Percentiles rank a stretch among this genome's conserved stretches.
phyloP scores from a whole-genome alignment of 2,888 invertebrate species.

The Dione vanillae region DNA sequence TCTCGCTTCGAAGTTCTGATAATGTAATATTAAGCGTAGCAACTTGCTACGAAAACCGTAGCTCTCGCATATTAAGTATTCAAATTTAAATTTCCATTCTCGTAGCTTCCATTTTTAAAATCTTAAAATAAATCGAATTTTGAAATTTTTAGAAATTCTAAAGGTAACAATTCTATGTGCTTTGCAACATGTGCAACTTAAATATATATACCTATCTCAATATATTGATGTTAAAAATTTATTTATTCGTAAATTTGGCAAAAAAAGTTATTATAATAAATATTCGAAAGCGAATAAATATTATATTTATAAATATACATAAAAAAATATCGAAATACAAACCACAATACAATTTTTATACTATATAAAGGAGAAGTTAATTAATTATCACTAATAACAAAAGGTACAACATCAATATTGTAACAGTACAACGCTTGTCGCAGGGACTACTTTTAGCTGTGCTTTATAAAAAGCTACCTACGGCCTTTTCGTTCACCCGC shows the following conservation, averaged over 20 bases:
- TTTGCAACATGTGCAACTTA: too few relatives aligned
- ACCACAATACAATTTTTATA: too few relatives aligned
- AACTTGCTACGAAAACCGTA: conserved; percentile 8
- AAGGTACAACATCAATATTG: conserved; percentile 15
- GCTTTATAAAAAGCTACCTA: conserved; percentile 51
- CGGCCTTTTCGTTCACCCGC: conserved; percentile 40
- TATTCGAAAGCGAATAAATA: too few relatives aligned
- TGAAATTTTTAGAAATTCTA: too few relatives aligned
- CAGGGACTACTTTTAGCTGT: conserved; percentile 49
- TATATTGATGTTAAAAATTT: too few relatives aligned
- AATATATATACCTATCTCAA: too few relatives aligned
- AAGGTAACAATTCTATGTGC: too few relatives aligned
- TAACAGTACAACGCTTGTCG: conserved; percentile 52
- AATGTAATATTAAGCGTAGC: conserved; percentile 10
- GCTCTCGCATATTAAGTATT: not conserved
- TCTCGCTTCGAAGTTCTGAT: not conserved
- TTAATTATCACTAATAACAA: not conserved
- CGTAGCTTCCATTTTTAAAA: not conserved
- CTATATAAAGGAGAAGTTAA: not conserved
- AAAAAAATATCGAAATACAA: too few relatives aligned
- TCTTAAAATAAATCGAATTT: too few relatives aligned
- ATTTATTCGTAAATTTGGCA: too few relatives aligned
- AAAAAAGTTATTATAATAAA: too few relatives aligned
- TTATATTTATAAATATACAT: too few relatives aligned
- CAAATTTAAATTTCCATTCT: not conserved